phyloP scores from a whole-genome alignment of 2,797 vertebrate genomes.

The Pseudopleuronectes americanus region DNA sequence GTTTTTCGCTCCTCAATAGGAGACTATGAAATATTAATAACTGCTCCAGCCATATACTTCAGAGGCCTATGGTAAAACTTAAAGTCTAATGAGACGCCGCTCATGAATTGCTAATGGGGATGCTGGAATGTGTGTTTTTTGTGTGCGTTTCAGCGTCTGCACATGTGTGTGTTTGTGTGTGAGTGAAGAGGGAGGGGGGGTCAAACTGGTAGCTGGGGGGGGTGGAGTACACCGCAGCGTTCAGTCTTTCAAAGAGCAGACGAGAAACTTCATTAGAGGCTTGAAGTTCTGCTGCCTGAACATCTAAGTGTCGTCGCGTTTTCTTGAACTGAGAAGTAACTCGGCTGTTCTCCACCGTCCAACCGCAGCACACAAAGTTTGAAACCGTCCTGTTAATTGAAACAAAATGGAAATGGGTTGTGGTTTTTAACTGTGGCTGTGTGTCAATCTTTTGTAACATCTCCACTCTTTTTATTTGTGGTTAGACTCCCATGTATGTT shows the following conservation, averaged over 20 bases:
- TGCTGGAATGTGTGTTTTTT: slow-evolving; percentile 81
- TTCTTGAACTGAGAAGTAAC: slow-evolving; percentile 35
- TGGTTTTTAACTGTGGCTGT: not conserved
- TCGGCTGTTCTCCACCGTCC: slow-evolving; percentile 1
- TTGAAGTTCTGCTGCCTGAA: slow-evolving; percentile 53
- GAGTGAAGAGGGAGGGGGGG: slow-evolving; percentile 40
- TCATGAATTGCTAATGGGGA: slow-evolving; percentile 87
- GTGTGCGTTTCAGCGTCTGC: slow-evolving; percentile 55
- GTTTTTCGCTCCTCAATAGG: slow-evolving; percentile 84
- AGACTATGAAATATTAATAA: slow-evolving; percentile 88
- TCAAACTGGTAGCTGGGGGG: slow-evolving; percentile 65
- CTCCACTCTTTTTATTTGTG: slow-evolving; percentile 3
- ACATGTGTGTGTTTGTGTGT: slow-evolving; percentile 42
- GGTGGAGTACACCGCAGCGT: slow-evolving; percentile 57
- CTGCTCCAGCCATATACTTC: slow-evolving; percentile 86
- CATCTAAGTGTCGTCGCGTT: slow-evolving; percentile 35
- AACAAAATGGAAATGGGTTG: slow-evolving; percentile 48
- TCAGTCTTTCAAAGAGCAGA: slow-evolving; percentile 70
- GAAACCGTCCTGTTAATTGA: slow-evolving; percentile 43
- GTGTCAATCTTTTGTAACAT: slow-evolving; percentile 13
- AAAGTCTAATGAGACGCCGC: slow-evolving; percentile 85
- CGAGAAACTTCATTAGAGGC: slow-evolving; percentile 73
- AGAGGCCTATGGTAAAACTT: slow-evolving; percentile 85
- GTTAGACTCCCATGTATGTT: not conserved
- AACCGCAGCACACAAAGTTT: slow-evolving; percentile 25